Base-by-base conservation (phyloP, 1,140 invertebrate species). In the Linepithema humile region DNA sequence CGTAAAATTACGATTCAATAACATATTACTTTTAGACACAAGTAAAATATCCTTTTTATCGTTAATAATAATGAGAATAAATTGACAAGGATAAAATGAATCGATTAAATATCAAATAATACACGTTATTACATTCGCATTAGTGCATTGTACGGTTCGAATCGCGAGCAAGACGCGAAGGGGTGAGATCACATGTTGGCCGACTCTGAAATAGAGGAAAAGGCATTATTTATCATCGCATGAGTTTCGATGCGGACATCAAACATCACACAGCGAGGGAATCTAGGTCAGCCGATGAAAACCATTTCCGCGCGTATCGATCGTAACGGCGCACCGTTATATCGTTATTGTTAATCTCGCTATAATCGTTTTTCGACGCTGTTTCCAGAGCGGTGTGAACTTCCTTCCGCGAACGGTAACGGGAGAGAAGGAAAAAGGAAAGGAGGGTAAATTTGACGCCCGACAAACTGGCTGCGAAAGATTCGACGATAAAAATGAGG, bases 271-370 rank as follows among this genome's bases (percentile, higher is more conserved):
- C n/a, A 80, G n/a, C 26, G 45, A 38, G 75, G 55, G 35, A 80
- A 80, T 80, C 38, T n/a, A 80, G 75, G 75, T 80, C 75, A 80
- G 12, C 75, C 75, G 75, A 70, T 57, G 75, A 70, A 80, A 80
- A 80, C 69, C 78, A 74, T 82, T 82, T 82, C 53, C 69, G 69
- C 69, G 40, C 32, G 29, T 82, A 82, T 82, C 78, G 78, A 82
- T 82, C 78, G 35, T n/a, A n/a, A 38, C n/a, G 64, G 26, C 20
- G 20, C 69, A 35, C 69, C 53, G 69, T 74, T 82, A 82, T 82
- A 74, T 74, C 78, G 69, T 82, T 82, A 82, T 74, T 74, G 65
- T 82, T 82, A 82, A 82, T 82, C 78, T 74, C 69, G 69, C 78
- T 60, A 82, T 82, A 82, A 82, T 73, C 67, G 69, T 82, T 74